These are phyloP conservation scores for Brachionus angularis DNA, from an alignment of 1,140 invertebrate genomes.

Conservation along the genomic window DNA sequence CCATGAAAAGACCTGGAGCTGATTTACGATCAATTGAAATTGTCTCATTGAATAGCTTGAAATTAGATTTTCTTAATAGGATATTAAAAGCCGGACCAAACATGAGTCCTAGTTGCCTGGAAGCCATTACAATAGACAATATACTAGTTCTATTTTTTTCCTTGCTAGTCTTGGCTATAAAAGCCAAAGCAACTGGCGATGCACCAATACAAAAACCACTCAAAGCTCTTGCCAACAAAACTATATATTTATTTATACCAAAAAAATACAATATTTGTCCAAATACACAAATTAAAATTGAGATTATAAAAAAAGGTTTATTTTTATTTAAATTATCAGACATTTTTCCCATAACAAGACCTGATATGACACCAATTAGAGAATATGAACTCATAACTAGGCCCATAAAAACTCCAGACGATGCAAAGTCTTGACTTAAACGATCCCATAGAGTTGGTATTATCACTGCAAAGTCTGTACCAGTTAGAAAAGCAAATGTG, in stretches of 20 bases:
- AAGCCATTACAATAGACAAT: slow-evolving; percentile 45
- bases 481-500: slow-evolving; percentile 33
- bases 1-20: slow-evolving; percentile 41
- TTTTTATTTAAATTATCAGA: slow-evolving; percentile 45
- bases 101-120: slow-evolving; percentile 47
- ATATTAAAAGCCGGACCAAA: slow-evolving; percentile 49
- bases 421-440: slow-evolving; percentile 4
- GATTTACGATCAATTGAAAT: slow-evolving; percentile 18
- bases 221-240: slow-evolving; percentile 46
- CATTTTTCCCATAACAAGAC: slow-evolving; percentile 46
- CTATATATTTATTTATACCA: slow-evolving; percentile 45
- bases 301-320: slow-evolving; percentile 45
- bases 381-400: slow-evolving; percentile 46
- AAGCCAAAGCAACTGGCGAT: slow-evolving; percentile 44
- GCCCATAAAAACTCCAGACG: slow-evolving; percentile 45
- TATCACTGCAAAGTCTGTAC: slow-evolving; percentile 42
- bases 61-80: slow-evolving; percentile 46
- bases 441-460: slow-evolving; percentile 34
- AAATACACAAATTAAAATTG: slow-evolving; percentile 46
- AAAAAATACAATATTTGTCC: slow-evolving; percentile 48
- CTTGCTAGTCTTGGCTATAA: slow-evolving; percentile 46
- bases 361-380: slow-evolving; percentile 46
- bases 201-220: slow-evolving; percentile 44
- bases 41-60: slow-evolving; percentile 44
- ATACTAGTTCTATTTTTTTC: slow-evolving; percentile 47